These are phyloP conservation scores for Heteronetta atricapilla DNA, from an alignment of 2,113 vertebrate genomes.

Conservation along the genomic window DNA sequence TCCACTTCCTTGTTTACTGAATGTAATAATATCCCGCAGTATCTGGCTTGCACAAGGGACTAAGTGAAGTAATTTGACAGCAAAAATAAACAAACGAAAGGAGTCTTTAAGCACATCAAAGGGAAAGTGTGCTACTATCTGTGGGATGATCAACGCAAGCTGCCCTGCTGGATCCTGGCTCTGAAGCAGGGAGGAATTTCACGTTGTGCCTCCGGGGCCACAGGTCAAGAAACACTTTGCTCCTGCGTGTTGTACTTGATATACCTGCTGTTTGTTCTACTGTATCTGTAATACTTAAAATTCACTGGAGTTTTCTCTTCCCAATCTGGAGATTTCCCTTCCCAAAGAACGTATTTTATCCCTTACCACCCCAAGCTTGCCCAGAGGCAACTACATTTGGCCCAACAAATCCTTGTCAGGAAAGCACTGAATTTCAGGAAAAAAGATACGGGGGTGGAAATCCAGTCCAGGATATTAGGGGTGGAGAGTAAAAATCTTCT, in stretches of 20 bases:
- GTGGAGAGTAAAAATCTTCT: background rate
- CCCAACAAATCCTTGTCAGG: background rate
- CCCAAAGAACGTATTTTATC: background rate
- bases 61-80: background rate
- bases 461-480: background rate
- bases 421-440: background rate
- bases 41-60: background rate
- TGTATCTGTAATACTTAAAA: fast-evolving
- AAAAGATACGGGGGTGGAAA: background rate
- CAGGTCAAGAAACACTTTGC: background rate
- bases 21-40: background rate
- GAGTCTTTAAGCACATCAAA: slow-evolving; percentile 38
- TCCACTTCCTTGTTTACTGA: background rate
- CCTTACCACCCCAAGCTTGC: background rate
- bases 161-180: background rate
- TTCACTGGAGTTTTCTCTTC: background rate
- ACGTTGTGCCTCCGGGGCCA: background rate
- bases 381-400: background rate
- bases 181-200: background rate
- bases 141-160: background rate
- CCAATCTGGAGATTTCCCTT: fast-evolving
- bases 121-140: background rate
- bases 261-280: background rate
- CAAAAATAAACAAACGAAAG: slow-evolving; percentile 45
- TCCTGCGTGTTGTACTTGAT: background rate